These are phyloP conservation scores for Trisateles emortualis DNA, from an alignment of 2,888 invertebrate genomes.

Conservation along the genomic window DNA sequence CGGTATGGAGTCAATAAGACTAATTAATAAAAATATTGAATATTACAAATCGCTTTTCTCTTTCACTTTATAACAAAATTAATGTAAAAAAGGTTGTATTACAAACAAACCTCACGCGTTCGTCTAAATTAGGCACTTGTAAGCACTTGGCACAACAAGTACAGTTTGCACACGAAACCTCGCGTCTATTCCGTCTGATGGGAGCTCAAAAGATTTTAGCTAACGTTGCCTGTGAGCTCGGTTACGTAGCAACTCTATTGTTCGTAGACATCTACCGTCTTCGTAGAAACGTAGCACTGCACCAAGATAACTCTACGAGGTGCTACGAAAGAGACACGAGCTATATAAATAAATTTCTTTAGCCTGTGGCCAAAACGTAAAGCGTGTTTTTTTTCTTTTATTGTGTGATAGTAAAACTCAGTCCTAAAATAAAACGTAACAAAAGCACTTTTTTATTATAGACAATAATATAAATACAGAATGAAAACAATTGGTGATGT, in stretches of 20 bases:
- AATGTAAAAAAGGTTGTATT: neutral
- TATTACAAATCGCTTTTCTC: neutral
- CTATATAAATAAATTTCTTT: slow-evolving; percentile 46
- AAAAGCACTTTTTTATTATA: neutral
- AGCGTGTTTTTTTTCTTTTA: neutral
- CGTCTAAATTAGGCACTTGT: slow-evolving; percentile 56
- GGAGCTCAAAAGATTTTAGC: slow-evolving; percentile 72
- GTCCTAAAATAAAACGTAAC: neutral
- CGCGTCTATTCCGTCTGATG: slow-evolving; percentile 63
- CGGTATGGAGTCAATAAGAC: neutral
- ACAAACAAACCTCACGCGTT: slow-evolving; percentile 18
- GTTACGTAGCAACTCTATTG: slow-evolving; percentile 67
- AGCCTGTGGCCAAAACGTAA: slow-evolving; percentile 33
- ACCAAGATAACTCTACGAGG: slow-evolving; percentile 54
- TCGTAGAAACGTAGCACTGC: slow-evolving; percentile 54
- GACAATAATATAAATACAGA: neutral
- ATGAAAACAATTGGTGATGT: slow-evolving; percentile 28
- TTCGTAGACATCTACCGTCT: slow-evolving; percentile 64
- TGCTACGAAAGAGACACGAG: slow-evolving; percentile 44
- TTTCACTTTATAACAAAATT: neutral
- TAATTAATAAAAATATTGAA: neutral
- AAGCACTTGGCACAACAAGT: slow-evolving; percentile 58
- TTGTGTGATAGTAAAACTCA: slow-evolving; percentile 20
- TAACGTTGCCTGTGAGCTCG: slow-evolving; percentile 59
- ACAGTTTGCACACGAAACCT: slow-evolving; percentile 61